These are phyloP conservation scores for Onychomys arenicola DNA, from an alignment of 2,797 vertebrate genomes.

Conservation along the genomic window DNA sequence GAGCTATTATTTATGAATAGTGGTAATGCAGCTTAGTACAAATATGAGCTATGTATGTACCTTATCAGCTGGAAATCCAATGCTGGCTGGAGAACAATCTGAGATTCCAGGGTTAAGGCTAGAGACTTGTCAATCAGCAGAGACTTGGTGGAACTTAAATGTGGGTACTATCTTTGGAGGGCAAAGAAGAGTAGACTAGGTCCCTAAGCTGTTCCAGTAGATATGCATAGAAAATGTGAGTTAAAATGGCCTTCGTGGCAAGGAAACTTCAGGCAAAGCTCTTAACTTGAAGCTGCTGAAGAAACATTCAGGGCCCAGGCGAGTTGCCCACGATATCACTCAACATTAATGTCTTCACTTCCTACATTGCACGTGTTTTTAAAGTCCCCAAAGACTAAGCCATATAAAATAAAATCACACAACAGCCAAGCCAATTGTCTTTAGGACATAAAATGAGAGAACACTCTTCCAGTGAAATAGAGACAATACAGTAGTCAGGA, in stretches of 20 bases:
- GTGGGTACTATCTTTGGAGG: background rate
- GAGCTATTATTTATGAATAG: slow-evolving; percentile 9
- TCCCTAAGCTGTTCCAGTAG: background rate
- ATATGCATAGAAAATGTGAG: background rate
- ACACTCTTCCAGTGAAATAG: slow-evolving; percentile 31
- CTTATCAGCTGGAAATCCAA: slow-evolving; percentile 2
- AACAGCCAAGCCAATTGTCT: slow-evolving; percentile 2
- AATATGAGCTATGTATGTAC: background rate
- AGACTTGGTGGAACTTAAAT: slow-evolving; percentile 7
- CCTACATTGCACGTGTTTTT: background rate
- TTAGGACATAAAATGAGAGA: slow-evolving; percentile 13
- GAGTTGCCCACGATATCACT: background rate
- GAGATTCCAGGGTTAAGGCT: background rate
- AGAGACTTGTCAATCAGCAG: background rate
- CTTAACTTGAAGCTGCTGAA: slow-evolving; percentile 35
- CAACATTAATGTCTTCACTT: background rate
- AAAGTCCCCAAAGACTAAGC: background rate
- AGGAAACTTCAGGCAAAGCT: slow-evolving; percentile 46
- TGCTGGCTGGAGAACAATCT: background rate
- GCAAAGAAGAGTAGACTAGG: background rate
- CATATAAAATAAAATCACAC: slow-evolving; percentile 19
- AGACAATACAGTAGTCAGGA: slow-evolving; percentile 35
- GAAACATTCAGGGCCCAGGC: slow-evolving; percentile 16
- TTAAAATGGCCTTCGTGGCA: background rate
- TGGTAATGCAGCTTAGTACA: slow-evolving; percentile 1